Evolutionary conservation across 2,113 vertebrate species (phyloP).

Genomic region (Saimiri boliviensis): DNA sequence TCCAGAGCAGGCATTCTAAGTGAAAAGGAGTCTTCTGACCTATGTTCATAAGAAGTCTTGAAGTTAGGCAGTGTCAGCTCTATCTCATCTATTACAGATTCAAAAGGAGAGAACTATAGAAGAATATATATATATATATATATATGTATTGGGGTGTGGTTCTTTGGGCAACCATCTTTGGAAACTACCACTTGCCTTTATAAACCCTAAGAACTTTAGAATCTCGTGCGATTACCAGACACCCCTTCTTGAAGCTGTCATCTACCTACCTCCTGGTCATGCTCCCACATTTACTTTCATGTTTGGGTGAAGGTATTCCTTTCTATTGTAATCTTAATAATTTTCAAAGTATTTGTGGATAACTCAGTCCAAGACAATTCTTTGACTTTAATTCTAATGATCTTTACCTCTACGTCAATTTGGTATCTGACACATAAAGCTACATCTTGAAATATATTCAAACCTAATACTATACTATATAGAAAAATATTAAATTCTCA

Average conservation of each 20-base stretch:
- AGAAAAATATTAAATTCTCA: neutral
- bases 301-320: neutral
- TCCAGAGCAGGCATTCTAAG: neutral
- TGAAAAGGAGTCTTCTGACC: neutral
- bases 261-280: neutral
- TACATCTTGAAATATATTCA: neutral
- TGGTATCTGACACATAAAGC: neutral
- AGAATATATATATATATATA: neutral
- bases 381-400: neutral
- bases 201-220: neutral
- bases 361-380: neutral
- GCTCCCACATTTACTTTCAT: neutral
- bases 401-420: neutral
- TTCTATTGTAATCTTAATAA: neutral
- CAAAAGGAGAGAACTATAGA: neutral
- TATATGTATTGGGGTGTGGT: rapidly evolving
- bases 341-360: neutral
- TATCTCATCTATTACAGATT: neutral
- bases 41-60: neutral
- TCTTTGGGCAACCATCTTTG: neutral
- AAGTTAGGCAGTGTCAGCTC: neutral
- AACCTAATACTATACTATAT: neutral
- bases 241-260: neutral
- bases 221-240: neutral
- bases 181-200: neutral